Conservation (phyloP, 1,140 invertebrate species). For the Thalassaphorura encarpata region DNA sequence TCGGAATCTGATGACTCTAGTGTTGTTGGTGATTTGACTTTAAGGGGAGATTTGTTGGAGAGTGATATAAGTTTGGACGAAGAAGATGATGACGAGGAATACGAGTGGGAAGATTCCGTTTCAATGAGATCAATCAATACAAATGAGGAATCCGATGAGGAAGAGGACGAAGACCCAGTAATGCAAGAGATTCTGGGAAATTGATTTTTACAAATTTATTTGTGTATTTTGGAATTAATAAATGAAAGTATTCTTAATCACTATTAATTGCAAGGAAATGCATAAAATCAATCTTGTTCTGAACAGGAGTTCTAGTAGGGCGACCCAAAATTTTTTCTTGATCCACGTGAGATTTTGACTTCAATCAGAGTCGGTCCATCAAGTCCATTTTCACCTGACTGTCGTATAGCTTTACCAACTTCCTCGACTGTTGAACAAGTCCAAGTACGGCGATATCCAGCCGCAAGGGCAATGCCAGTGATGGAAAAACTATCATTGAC, state of each 20-base stretch:
- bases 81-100: conserved; percentile 1
- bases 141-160: background rate
- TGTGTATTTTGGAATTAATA: background rate
- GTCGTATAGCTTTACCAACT: conserved; percentile 33
- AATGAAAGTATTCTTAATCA: background rate
- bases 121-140: too few species aligned
- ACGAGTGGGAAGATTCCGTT: background rate
- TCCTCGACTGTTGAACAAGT: conserved; percentile 37
- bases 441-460: conserved; percentile 39
- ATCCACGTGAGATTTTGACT: conserved; percentile 37
- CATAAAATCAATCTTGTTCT: conserved; percentile 44
- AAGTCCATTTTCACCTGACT: conserved; percentile 25
- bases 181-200: background rate
- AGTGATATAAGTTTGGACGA: background rate
- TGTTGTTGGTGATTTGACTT: background rate
- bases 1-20: background rate
- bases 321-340: conserved; percentile 39
- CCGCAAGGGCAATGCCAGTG: conserved; percentile 35
- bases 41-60: background rate
- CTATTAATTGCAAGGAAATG: conserved; percentile 37
- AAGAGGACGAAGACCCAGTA: background rate
- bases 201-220: background rate
- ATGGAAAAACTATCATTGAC: conserved; percentile 37
- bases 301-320: conserved; percentile 39
- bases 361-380: conserved; percentile 41